A percentile compares a stretch with the other conserved stretches of the same genome.
Conservation (phyloP, 2,888 invertebrate genomes). For the Rhyacophila evoluta region DNA sequence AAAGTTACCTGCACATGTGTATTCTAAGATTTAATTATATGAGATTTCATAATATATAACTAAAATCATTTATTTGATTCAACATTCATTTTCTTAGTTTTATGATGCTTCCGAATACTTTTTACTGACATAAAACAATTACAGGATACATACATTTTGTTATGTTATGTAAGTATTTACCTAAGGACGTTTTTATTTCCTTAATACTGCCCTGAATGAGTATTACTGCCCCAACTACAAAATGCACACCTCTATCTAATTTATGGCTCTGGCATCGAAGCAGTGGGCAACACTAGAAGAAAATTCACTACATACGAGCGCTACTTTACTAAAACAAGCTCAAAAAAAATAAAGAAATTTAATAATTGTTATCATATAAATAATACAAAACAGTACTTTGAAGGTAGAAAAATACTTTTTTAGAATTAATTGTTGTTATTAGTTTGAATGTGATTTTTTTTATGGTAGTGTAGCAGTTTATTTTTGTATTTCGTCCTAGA, state of each 20-base stretch:
- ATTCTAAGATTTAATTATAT: too few species aligned
- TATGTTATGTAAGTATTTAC: too few species aligned
- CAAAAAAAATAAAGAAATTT: background rate
- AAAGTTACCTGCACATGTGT: too few species aligned
- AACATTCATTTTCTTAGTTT: too few species aligned
- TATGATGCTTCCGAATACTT: too few species aligned
- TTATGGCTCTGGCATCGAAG: background rate
- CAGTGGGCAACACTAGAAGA: background rate
- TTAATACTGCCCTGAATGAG: background rate
- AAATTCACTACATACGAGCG: background rate
- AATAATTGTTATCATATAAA: too few species aligned
- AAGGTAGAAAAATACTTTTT: background rate
- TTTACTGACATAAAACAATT: too few species aligned
- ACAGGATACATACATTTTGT: too few species aligned
- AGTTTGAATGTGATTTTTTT: background rate
- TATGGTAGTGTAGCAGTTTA: background rate
- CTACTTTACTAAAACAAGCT: background rate
- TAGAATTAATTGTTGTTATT: background rate
- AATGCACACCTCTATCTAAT: constrained; percentile 10
- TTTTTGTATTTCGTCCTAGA: background rate
- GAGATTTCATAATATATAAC: too few species aligned
- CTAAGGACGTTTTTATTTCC: background rate
- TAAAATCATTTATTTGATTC: too few species aligned
- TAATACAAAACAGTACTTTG: background rate
- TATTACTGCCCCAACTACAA: constrained; percentile 21